Base-by-base conservation (phyloP, 2,797 vertebrate species). In the Chelon auratus region DNA sequence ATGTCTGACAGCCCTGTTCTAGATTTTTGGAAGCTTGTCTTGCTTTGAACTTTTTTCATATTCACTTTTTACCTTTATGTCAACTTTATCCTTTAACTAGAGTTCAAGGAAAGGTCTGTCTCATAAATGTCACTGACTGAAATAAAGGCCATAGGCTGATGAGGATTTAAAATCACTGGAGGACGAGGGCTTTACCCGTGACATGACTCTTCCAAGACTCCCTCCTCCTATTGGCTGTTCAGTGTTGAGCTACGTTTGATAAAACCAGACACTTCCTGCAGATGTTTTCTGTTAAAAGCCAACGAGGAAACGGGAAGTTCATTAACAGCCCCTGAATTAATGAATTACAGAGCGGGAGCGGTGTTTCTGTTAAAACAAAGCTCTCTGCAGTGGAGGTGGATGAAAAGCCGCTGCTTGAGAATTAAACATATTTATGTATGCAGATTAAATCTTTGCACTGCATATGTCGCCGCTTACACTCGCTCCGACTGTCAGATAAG, bases 71-170 rank as follows among this genome's bases (percentile, higher is more conserved):
- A 15, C 15, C 15, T 53, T 33, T 54, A 10, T 42, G 33, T 11
- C 3, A 8, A 10, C 22, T 62, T 57, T 33, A 17, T 56, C 26
- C 13, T 56, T 68, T 37, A 20, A 9, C 22, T 37, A 18, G 45
- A 24, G 45, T 2, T 42, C 15, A 68, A 26, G 7, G 26, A 58
- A 18, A 63, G 13, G 54, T 68, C 42, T 15, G 15, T 2, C 7
- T 13, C 1, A 11, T 47, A 64, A 69, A 76, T 76, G 54, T 76
- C 39, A 59, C 40, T 4, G 18, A 54, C 39, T 20, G n/a, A 17
- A 64, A 52, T 43, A 17, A 43, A 0, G 18, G 0, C 18, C 20
- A 8, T 4, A 12, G 15, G 17, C 11, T 17, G 2, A 6, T 4
- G 10, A 20, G 37, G 24, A 26, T 26, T 26, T 26, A 26, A 26